Evolutionary conservation across 2,888 invertebrate genomes (phyloP).

Genomic region (Muschampia plurimacula): DNA sequence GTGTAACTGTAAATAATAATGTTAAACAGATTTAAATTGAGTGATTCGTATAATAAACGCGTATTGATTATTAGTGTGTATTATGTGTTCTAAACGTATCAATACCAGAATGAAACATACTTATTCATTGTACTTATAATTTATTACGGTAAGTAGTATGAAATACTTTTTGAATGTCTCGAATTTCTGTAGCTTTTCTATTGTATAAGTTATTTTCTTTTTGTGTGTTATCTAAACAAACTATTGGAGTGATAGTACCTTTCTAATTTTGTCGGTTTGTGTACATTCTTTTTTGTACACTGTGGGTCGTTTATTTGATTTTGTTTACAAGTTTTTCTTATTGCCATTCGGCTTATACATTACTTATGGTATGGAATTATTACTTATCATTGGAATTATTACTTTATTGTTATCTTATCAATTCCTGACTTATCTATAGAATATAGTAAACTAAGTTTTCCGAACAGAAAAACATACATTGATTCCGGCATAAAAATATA

Average conservation of each 20-base stretch:
- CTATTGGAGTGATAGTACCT: slow-evolving; percentile 55
- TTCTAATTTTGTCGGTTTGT: slow-evolving; percentile 70
- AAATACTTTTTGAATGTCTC: slow-evolving; percentile 50
- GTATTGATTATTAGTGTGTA: slow-evolving; percentile 46
- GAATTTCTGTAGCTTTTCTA: slow-evolving; percentile 14
- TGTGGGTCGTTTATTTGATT: slow-evolving; percentile 46
- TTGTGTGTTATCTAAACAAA: slow-evolving; percentile 11
- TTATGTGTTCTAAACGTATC: slow-evolving; percentile 78
- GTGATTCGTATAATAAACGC: slow-evolving; percentile 32
- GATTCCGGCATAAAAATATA: background rate
- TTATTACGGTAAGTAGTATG: slow-evolving; percentile 71
- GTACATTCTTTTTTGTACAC: slow-evolving; percentile 35
- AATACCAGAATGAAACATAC: slow-evolving; percentile 81
- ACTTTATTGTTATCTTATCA: slow-evolving; percentile 57
- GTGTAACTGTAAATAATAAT: slow-evolving; percentile 64
- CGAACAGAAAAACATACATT: background rate
- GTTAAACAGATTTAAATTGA: slow-evolving; percentile 50
- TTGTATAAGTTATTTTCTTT: slow-evolving; percentile 7
- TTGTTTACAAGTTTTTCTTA: slow-evolving; percentile 40
- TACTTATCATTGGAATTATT: slow-evolving; percentile 49
- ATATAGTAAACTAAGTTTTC: slow-evolving; percentile 30
- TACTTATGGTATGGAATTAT: slow-evolving; percentile 15
- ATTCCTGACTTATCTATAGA: slow-evolving; percentile 48
- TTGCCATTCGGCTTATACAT: background rate
- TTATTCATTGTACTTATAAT: slow-evolving; percentile 70